Percentiles rank a stretch among this genome's conserved stretches.
phyloP scores from a whole-genome alignment of 64 coral and sea anemone species.

The Stichodactyla mertensii region DNA sequence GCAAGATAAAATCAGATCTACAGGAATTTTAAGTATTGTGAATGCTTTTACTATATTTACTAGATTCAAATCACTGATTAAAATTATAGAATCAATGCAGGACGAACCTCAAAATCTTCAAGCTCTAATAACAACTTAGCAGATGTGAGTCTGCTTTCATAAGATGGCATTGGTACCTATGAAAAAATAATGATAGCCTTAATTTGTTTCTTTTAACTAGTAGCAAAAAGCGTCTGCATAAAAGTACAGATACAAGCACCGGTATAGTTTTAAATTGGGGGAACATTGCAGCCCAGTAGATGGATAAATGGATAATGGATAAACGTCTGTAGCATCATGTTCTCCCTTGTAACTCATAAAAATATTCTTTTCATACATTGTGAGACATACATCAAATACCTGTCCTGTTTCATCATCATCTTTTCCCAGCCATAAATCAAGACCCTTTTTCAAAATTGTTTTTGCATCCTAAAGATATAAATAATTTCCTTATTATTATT shows the following conservation, averaged over 20 bases:
- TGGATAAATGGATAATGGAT: too few relatives aligned
- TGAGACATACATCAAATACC: background rate
- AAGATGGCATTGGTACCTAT: conserved; percentile 65
- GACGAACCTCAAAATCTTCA: conserved; percentile 79
- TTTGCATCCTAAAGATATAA: conserved; percentile 54
- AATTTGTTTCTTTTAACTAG: too few relatives aligned
- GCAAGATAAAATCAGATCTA: background rate
- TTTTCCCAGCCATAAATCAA: conserved; percentile 81
- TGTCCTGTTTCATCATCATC: conserved; percentile 48
- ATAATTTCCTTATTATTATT: background rate
- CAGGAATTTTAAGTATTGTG: too few relatives aligned
- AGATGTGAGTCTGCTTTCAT: conserved; percentile 79
- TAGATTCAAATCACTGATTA: background rate
- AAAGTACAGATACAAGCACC: too few relatives aligned
- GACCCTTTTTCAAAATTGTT: conserved; percentile 66
- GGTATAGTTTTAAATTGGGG: too few relatives aligned
- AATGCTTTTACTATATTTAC: too few relatives aligned
- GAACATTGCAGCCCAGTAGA: too few relatives aligned
- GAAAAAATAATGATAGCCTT: background rate
- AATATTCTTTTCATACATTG: background rate
- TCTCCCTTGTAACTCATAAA: background rate
- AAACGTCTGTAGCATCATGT: background rate
- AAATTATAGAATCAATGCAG: background rate
- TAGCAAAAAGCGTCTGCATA: too few relatives aligned
- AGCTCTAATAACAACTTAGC: conserved; percentile 86